These are phyloP conservation scores for Proisotoma minuta DNA, from an alignment of 2,888 invertebrate genomes.

Conservation along the genomic window DNA sequence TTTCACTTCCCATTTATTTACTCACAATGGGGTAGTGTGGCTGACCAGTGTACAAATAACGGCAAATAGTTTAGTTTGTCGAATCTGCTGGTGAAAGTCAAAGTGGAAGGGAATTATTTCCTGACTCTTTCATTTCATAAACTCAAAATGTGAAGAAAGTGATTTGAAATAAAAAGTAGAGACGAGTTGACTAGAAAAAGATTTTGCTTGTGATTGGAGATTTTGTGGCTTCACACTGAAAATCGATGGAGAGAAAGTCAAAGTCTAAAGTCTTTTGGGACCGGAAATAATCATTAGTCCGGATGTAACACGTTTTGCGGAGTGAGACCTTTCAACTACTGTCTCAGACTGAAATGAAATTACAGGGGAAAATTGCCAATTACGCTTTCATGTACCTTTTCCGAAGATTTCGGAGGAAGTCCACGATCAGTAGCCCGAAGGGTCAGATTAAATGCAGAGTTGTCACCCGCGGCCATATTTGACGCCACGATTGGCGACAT, in stretches of 20 bases:
- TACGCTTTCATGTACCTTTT: conserved; percentile 36
- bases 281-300: conserved; percentile 4
- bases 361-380: no score
- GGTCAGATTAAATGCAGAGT: conserved; percentile 80
- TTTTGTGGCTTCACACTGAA: not conserved
- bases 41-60: no score
- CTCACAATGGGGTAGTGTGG: no score
- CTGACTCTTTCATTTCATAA: no score
- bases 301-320: not conserved
- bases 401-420: conserved; percentile 60
- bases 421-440: conserved; percentile 80
- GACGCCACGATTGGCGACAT: conserved; percentile 48
- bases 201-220: not conserved
- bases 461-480: conserved; percentile 35
- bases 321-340: not conserved
- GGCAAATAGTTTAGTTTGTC: no score
- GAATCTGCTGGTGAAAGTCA: no score
- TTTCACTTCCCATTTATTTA: no score
- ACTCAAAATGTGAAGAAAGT: no score
- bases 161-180: not conserved
- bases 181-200: not conserved
- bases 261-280: conserved; percentile 4
- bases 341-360: not conserved
- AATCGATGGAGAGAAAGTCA: not conserved
- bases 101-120: no score